Evolutionary conservation across 2,888 invertebrate species (phyloP).

Genomic region (Gortyna flavago): DNA sequence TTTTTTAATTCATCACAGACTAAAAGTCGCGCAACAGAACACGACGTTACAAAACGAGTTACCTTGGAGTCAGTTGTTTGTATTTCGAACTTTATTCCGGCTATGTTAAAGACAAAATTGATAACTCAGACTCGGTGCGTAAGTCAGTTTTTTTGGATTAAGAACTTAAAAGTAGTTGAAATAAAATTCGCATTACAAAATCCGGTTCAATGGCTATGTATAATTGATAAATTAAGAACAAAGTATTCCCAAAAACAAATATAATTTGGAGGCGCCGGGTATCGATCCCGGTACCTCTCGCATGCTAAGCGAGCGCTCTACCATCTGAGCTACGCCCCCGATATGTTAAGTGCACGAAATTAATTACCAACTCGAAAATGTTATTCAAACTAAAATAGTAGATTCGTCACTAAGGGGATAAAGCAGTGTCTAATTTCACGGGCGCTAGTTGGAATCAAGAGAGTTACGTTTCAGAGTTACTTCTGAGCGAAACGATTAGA

Average conservation of each 20-base stretch:
- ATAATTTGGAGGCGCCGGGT: slow-evolving; percentile 84
- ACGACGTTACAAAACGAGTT: neutral
- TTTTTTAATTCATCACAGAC: neutral
- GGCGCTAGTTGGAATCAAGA: neutral
- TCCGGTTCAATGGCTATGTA: neutral
- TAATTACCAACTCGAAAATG: neutral
- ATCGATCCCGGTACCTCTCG: slow-evolving; percentile 90
- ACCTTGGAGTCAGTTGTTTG: neutral
- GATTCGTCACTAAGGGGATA: neutral
- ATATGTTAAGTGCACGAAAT: slow-evolving; percentile 27
- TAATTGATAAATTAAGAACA: neutral
- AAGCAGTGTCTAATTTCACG: neutral
- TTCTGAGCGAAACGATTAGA: neutral
- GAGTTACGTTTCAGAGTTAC: neutral
- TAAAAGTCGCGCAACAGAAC: neutral
- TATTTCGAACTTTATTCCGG: neutral
- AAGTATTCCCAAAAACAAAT: slow-evolving; percentile 30
- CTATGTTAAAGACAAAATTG: neutral
- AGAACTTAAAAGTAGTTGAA: neutral
- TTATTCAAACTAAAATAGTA: neutral
- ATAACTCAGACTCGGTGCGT: neutral
- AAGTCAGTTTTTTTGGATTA: neutral
- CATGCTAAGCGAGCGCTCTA: slow-evolving; percentile 91
- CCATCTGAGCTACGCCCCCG: slow-evolving; percentile 91
- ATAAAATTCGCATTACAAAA: neutral